phyloP scores from a whole-genome alignment of 2,797 vertebrate species.

The Microtus obscurus region DNA sequence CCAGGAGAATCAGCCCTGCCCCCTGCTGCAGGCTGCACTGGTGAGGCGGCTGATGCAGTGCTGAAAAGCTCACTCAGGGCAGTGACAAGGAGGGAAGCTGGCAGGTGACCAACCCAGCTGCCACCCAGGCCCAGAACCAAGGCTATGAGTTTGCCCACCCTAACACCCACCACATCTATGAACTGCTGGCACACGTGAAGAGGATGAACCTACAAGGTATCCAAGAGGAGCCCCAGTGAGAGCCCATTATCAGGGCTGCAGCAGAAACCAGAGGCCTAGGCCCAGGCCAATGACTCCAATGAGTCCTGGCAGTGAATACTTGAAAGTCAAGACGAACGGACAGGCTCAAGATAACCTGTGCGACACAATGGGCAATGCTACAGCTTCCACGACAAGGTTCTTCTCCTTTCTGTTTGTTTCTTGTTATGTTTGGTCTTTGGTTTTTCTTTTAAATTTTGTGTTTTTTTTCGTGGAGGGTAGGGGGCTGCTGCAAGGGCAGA shows the following conservation, averaged over 20 bases:
- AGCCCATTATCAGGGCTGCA: neutral
- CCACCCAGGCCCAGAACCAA: neutral
- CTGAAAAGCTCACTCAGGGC: neutral
- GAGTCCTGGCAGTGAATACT: neutral
- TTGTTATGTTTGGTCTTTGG: neutral
- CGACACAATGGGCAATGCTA: neutral
- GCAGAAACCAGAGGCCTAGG: neutral
- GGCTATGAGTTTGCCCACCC: neutral
- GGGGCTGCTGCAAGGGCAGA: neutral
- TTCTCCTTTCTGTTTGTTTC: neutral
- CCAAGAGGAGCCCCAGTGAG: neutral
- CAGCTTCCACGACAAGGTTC: neutral
- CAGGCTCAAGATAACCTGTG: neutral
- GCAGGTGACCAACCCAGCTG: neutral
- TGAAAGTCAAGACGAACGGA: neutral
- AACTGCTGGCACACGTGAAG: neutral
- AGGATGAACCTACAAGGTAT: neutral
- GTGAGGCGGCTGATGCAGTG: neutral
- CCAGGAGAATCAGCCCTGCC: neutral
- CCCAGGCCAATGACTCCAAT: neutral
- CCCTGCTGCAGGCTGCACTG: neutral
- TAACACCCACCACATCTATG: neutral
- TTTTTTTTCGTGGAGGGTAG: neutral
- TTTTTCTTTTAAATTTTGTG: neutral
- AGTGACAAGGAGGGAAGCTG: neutral